phyloP scores from a whole-genome alignment of 2,113 vertebrate genomes.

The Scatophagus argus region DNA sequence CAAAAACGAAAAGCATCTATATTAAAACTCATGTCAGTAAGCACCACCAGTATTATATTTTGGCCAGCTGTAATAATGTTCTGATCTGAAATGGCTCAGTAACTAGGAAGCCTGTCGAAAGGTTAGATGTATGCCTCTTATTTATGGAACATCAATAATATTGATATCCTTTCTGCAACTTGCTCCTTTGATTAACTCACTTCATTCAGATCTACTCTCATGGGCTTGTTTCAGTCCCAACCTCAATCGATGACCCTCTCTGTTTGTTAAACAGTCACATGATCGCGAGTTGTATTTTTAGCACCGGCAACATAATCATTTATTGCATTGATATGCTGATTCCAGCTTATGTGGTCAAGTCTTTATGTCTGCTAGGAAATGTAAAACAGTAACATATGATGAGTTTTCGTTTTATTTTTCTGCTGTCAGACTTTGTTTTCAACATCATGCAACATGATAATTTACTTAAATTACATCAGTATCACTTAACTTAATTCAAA shows the following conservation, averaged over 20 bases:
- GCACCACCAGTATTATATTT: conserved; percentile 19
- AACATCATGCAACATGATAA: background rate
- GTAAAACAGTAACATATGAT: background rate
- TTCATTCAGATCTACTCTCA: conserved; percentile 74
- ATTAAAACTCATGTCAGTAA: background rate
- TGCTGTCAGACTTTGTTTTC: background rate
- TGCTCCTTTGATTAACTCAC: conserved; percentile 81
- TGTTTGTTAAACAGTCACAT: conserved; percentile 73
- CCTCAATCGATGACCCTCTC: conserved; percentile 62
- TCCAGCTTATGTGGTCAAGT: conserved; percentile 52
- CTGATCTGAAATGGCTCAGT: conserved; percentile 50
- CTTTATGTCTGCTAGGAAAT: conserved; percentile 17
- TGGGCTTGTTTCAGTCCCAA: conserved; percentile 65
- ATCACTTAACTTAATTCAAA: conserved; percentile 10
- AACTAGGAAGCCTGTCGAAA: conserved; percentile 64
- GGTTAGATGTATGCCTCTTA: conserved; percentile 71
- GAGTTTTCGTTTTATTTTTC: no score
- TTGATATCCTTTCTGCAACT: conserved; percentile 72
- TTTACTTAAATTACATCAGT: conserved; percentile 12
- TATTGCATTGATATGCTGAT: conserved; percentile 37
- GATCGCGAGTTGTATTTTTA: conserved; percentile 62
- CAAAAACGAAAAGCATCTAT: conserved; percentile 3
- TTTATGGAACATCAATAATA: conserved; percentile 81
- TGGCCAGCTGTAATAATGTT: conserved; percentile 28
- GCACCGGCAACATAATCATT: conserved; percentile 46